A percentile compares a stretch with the other conserved stretches of the same genome.
Conservation (phyloP, 2,797 vertebrate species). For the Pygocentrus nattereri region DNA sequence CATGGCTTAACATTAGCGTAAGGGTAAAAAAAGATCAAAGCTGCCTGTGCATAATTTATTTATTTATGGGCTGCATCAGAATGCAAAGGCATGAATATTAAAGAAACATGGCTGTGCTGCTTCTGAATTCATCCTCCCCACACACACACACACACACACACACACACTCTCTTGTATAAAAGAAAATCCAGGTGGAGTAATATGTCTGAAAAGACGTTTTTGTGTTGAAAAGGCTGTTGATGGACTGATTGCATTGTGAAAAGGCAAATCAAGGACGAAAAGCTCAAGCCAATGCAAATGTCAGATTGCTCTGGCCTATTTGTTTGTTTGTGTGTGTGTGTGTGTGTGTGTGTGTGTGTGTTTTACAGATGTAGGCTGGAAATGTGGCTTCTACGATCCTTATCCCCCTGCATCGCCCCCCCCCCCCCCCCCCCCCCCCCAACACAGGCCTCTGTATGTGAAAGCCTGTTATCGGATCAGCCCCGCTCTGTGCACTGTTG, state of each 20-base stretch:
- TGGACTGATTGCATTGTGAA: constrained; percentile 4
- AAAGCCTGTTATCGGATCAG: constrained; percentile 31
- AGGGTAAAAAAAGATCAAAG: constrained; percentile 40
- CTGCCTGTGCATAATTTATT: constrained; percentile 42
- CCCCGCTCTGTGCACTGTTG: not conserved
- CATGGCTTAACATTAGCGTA: constrained; percentile 24
- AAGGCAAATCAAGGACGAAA: not conserved
- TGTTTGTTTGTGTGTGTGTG: not conserved
- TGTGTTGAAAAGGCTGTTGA: constrained; percentile 16
- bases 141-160: not conserved
- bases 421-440: not conserved
- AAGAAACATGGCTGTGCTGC: not conserved
- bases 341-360: not conserved
- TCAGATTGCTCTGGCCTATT: not conserved
- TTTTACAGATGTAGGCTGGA: constrained; percentile 18
- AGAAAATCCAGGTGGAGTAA: not conserved
- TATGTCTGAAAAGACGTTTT: not conserved
- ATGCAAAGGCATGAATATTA: constrained; percentile 52
- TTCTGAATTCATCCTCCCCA: not conserved
- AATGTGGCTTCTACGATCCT: constrained; percentile 18
- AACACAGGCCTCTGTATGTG: not conserved
- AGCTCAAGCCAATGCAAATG: constrained; percentile 16
- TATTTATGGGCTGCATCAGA: constrained; percentile 49
- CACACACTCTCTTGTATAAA: not conserved
- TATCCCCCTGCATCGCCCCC: not conserved